Evolutionary conservation across 2,113 vertebrate species (phyloP).

Genomic region (Cephalophus harveyi): DNA sequence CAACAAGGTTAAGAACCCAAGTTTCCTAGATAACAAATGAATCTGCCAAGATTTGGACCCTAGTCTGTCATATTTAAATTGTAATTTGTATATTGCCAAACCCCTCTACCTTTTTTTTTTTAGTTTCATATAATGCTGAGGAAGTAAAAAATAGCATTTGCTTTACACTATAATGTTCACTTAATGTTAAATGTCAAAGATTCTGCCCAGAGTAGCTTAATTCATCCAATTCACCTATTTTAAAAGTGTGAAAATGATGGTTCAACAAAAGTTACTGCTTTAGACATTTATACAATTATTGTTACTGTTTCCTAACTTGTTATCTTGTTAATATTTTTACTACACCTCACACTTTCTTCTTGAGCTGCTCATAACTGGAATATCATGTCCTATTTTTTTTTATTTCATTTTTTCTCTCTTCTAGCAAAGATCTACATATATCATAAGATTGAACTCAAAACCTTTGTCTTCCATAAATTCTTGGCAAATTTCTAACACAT

Average conservation of each 20-base stretch:
- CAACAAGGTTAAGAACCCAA: neutral
- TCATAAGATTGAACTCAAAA: neutral
- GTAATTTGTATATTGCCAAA: neutral
- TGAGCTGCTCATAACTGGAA: neutral
- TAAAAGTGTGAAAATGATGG: neutral
- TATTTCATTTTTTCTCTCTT: neutral
- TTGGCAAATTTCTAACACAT: neutral
- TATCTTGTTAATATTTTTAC: neutral
- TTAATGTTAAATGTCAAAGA: neutral
- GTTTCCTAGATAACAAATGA: neutral
- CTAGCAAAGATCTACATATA: neutral
- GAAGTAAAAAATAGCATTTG: neutral
- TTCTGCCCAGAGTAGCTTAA: neutral
- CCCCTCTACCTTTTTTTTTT: neutral
- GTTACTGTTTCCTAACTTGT: neutral
- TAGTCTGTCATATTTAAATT: neutral
- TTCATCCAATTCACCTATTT: neutral
- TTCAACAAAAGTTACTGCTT: neutral
- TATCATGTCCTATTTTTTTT: neutral
- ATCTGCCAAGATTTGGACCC: neutral
- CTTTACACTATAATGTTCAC: neutral
- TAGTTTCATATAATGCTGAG: neutral
- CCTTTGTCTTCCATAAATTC: neutral
- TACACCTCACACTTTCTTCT: neutral
- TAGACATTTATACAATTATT: neutral